Evolutionary conservation across 2,888 invertebrate species (phyloP).

Genomic region (Eueremaeus valkanovi): DNA sequence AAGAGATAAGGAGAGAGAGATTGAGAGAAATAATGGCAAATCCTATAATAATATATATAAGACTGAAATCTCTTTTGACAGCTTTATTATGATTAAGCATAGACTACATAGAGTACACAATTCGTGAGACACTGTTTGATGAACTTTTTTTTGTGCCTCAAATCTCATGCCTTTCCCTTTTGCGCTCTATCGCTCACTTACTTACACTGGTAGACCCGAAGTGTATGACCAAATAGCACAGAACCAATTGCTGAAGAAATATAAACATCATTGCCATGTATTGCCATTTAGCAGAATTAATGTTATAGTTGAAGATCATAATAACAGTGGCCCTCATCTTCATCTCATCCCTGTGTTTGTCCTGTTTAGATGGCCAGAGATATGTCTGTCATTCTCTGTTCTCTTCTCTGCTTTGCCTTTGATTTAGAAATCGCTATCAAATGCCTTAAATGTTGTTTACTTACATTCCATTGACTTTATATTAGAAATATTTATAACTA

Average conservation of each 20-base stretch:
- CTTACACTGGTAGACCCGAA: background rate
- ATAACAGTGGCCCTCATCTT: background rate
- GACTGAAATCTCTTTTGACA: conserved; percentile 3
- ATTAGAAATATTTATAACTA: background rate
- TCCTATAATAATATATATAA: background rate
- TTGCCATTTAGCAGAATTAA: conserved; percentile 17
- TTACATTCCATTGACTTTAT: background rate
- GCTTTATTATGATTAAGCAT: conserved; percentile 11
- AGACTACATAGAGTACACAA: too few relatives aligned
- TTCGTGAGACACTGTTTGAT: background rate
- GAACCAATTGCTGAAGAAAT: conserved; percentile 5
- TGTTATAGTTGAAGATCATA: background rate
- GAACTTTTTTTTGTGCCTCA: background rate
- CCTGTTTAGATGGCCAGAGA: background rate
- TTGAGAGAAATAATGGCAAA: conserved; percentile 7
- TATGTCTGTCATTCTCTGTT: background rate
- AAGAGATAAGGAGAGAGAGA: background rate
- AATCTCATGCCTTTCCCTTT: background rate
- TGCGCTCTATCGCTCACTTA: background rate
- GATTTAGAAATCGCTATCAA: conserved; percentile 14
- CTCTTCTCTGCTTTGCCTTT: background rate
- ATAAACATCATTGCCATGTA: background rate
- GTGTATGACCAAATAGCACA: too few relatives aligned
- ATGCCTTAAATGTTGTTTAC: background rate
- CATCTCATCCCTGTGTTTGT: background rate